Percentiles rank a stretch among this genome's conserved stretches.
Conservation (phyloP, 2,797 vertebrate species). For the Sparidentex hasta region DNA sequence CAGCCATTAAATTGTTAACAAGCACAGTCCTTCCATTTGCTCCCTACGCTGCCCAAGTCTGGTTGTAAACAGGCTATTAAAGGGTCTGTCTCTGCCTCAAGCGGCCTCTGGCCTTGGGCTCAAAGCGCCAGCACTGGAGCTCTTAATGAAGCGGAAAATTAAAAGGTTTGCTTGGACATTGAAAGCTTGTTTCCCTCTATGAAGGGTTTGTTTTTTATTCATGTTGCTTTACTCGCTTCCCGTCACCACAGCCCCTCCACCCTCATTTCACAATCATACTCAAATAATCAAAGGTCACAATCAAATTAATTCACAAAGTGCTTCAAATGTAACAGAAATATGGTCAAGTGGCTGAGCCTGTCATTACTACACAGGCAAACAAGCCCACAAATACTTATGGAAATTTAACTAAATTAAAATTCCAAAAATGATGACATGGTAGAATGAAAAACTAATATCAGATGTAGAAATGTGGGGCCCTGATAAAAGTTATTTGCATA, state of each 20-base stretch:
- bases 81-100: conserved; percentile 77
- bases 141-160: conserved; percentile 87
- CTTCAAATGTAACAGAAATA: conserved; percentile 36
- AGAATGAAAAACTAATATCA: conserved; percentile 43
- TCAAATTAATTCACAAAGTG: conserved; percentile 52
- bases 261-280: conserved; percentile 52
- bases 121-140: conserved; percentile 74
- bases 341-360: conserved; percentile 30
- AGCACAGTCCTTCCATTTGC: conserved; percentile 77
- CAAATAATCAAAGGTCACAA: conserved; percentile 59
- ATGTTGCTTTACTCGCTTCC: conserved; percentile 42
- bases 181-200: conserved; percentile 75
- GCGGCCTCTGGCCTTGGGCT: conserved; percentile 77
- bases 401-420: conserved; percentile 14
- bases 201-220: conserved; percentile 69
- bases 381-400: neutral
- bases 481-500: conserved; percentile 54
- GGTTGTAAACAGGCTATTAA: conserved; percentile 85
- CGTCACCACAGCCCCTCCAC: neutral
- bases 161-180: conserved; percentile 80
- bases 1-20: conserved; percentile 83
- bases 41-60: conserved; percentile 61
- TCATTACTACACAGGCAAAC: conserved; percentile 18
- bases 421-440: conserved; percentile 1
- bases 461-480: conserved; percentile 27